Evolutionary conservation across 2,113 vertebrate genomes (phyloP), one percentile per base, ranked within the genome.

Genomic region (Heloderma charlesbogerti): DNA sequence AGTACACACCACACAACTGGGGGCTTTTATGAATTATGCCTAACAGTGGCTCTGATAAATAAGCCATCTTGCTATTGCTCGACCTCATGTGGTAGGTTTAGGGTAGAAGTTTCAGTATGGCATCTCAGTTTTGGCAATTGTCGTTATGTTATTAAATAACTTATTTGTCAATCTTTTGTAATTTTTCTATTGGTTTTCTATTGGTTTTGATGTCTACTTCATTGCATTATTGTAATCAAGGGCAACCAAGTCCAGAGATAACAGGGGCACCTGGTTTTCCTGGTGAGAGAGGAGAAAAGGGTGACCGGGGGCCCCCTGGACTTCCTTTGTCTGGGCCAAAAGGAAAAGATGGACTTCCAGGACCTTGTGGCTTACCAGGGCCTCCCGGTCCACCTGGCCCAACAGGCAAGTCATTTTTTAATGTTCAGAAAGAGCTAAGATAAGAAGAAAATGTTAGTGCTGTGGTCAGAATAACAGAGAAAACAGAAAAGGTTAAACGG

Each of bases 221-320:
- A 0, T 25, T 85, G 18, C 87, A 7, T 87, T 89, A 25, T 86
- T 86, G 1, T 92, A 54, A 20, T 91, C 6, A 69, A 97, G 96
- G 96, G 86, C 88, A 31, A 40, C 88, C 96, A 0, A 0, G 95
- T 67, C 96, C 97, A 54, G 99, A 98, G 0, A 96, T 96, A 69
- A 48, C 66, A 40, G 99, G 99, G 89, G 96, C 97, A 37, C 97
- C 93, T 6, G 99, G 99, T 83, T 95, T 96, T 54, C 98, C 98
- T 67, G 99, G 99, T 7, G 96, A 98, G 9, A 87, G 96, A 90
- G 99, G 99, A 77, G 97, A 98, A 95, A 99, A 98, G 93, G 99
- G 99, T 81, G 98, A 99, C 80, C 97, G 82, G 31, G 99, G 99
- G 45, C 18, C 93, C 31, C 98, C 98, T 0, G 99, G 99, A 27